Base-by-base conservation (phyloP, 2,113 vertebrate genomes). In the Tenrec ecaudatus region DNA sequence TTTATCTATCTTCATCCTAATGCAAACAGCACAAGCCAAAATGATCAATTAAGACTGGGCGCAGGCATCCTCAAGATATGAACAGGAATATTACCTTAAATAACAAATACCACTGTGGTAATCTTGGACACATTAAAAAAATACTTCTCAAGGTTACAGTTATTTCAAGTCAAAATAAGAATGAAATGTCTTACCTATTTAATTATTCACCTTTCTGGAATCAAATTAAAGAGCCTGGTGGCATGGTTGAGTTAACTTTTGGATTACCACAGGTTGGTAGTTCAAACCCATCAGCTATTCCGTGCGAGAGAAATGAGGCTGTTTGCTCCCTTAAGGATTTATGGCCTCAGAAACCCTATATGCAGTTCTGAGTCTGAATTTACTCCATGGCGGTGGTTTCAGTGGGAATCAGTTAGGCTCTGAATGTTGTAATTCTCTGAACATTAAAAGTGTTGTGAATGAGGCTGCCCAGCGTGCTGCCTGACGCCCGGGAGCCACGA, bases 401-500 rank as follows among this genome's bases (percentile, higher is more conserved):
- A 10, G 12, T 53, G 47, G 47, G 47, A 53, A 53, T 53, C 47
- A 53, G 11, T 12, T 78, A 86, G 36, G 31, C 25, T 83, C 16
- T 66, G 36, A 64, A 47, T 57, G 5, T 31, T 90, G 11, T 3
- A 53, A 22, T 76, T 47, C 20, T 88, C 87, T 57, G 76, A 94
- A 90, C 84, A 22, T 29, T 40, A 57, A 69, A 88, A 68, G n/a
- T n/a, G n/a, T n/a, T n/a, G n/a, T n/a, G n/a, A n/a, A n/a, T n/a
- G n/a, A 11, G 86, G 92, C 40, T 85, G 43, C 27, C 94, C 73
- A 84, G 47, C 27, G 38, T 71, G 33, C 80, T 43, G 91, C 95
- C 94, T 81, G 89, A 9, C 15, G 69, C 20, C 19, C 60, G 4
- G 31, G n/a, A 15, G 3, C 3, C 0, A 22, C 14, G 11, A 33